Base-by-base conservation (phyloP, 1,140 invertebrate species). In the Bombus waltoni region DNA sequence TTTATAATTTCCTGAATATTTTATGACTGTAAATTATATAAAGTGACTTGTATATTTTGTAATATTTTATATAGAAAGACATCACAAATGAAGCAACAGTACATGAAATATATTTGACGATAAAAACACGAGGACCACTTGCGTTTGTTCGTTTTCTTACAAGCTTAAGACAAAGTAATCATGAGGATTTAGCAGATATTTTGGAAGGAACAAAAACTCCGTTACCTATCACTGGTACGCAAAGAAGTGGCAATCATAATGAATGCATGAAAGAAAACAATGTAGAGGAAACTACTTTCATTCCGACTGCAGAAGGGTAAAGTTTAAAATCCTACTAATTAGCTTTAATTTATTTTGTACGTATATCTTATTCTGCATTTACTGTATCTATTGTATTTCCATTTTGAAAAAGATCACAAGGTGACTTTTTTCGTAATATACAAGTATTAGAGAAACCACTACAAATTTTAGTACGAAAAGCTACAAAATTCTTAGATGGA, bases 121-220 rank as follows among this genome's bases (percentile, higher is more conserved):
- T 94, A 38, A 93, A 91, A 85, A 94, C 91, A 28, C 80, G 94
- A 75, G 94, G 94, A 44, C 94, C 93, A 3, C 10, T 83, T n/a
- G 94, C 94, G 28, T 94, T 91, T 76, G 32, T 85, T 42, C 91
- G 89, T 81, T 83, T 94, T 8, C 42, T 93, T n/a, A 2, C 62
- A 42, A 91, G 91, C 73, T 75, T 94, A 57, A 87, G 68, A 62
- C 79, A 94, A 81, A 90, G 87, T 38, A 73, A 74, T n/a, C 91
- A 94, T 28, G 83, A 86, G 22, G n/a, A 80, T 77, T 22, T 93
- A 32, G 91, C 90, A 11, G 81, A 90, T 72, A 68, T 88, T 42
- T 87, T 94, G 15, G 85, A 91, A 81, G 82, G 59, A 35, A 83
- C 44, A 32, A 62, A 74, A 75, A 38, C 28, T 13, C 40, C 15